These are phyloP conservation scores for Deilephila elpenor DNA, from an alignment of 2,888 invertebrate species.

Conservation along the genomic window DNA sequence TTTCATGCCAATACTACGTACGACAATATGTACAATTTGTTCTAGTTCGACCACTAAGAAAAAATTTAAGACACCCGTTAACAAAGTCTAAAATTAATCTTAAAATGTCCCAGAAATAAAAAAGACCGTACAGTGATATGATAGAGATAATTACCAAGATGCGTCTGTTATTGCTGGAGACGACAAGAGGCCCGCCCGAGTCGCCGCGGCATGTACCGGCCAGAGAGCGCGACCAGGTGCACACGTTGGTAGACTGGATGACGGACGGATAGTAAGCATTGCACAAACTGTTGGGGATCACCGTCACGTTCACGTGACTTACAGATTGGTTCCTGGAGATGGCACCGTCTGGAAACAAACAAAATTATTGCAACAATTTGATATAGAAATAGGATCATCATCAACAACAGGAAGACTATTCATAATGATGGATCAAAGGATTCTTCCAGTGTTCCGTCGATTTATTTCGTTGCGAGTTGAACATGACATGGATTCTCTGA, in stretches of 20 bases:
- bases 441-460: too few relatives aligned
- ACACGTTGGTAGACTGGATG: slow-evolving; percentile 55
- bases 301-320: slow-evolving; percentile 50
- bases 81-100: background rate
- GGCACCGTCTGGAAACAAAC: slow-evolving; percentile 39
- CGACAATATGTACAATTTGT: too few relatives aligned
- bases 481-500: too few relatives aligned
- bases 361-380: background rate
- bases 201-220: slow-evolving; percentile 61
- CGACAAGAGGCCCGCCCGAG: slow-evolving; percentile 67
- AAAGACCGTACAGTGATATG: background rate
- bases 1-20: too few relatives aligned
- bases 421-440: too few relatives aligned
- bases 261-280: slow-evolving; percentile 45
- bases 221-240: slow-evolving; percentile 56
- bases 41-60: too few relatives aligned
- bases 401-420: too few relatives aligned
- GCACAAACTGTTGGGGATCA: slow-evolving; percentile 56
- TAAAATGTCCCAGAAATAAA: background rate
- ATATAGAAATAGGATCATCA: background rate
- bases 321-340: slow-evolving; percentile 45
- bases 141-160: slow-evolving; percentile 37
- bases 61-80: too few relatives aligned
- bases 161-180: slow-evolving; percentile 41
- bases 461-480: too few relatives aligned